Evolutionary conservation across 2,888 invertebrate genomes (phyloP), one percentile per base, ranked within the genome.

Genomic region (Acronicta leporina): DNA sequence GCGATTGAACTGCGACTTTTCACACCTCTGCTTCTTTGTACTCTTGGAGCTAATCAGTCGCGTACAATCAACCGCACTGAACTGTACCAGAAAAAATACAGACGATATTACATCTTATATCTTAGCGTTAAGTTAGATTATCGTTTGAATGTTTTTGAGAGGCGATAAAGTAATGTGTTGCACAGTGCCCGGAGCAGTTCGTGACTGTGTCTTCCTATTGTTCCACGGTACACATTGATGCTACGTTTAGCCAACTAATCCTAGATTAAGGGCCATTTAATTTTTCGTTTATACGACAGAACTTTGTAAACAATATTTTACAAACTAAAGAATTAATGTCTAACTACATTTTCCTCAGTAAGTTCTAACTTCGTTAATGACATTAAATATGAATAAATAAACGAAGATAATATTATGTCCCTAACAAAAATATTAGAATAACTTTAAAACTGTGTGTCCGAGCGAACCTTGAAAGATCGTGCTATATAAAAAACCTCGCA

Each of bases 401-500:
- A n/a, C n/a, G n/a, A n/a, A n/a, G n/a, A n/a, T n/a, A n/a, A n/a
- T n/a, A n/a, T n/a, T 11, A 11, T 11, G 11, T 4, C 30, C 7
- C 6, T 33, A 13, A 3, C 2, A 35, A 38, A 38, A 1, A 38
- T 6, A n/a, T 43, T 2, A 35, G 38, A 43, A 42, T 9, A 59
- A 49, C 57, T 15, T 30, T 0, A 43, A 41, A 47, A 30, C 71
- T 44, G 51, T 75, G 56, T 75, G 67, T 62, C 66, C 47, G 13
- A n/a, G 0, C 16, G 63, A 84, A 76, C 80, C 81, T 84, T 82
- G 77, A 76, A 81, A 67, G 63, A 63, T 66, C 73, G 56, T 69
- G 74, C 68, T 57, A 82, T 51, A 51, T 41, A 84, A 84, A 89
- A 86, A 79, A 61, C 59, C 43, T 68, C 63, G 84, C 85, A 89